phyloP scores from a whole-genome alignment of 2,888 invertebrate species.

The Yponomeuta evonymella region DNA sequence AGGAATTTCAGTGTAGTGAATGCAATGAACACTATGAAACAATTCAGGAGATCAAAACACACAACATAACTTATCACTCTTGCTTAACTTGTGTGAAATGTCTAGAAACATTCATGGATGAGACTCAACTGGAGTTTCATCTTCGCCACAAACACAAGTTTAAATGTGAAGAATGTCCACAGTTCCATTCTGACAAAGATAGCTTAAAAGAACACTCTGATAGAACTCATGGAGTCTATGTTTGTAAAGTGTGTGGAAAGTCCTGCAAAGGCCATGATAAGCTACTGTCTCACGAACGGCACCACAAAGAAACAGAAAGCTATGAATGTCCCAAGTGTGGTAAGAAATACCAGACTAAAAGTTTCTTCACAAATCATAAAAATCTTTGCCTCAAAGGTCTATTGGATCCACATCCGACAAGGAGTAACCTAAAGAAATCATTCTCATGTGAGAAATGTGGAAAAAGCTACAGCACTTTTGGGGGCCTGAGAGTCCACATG shows the following conservation, averaged over 20 bases:
- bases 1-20: slow-evolving; percentile 32
- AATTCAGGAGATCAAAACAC: slow-evolving; percentile 36
- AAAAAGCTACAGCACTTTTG: slow-evolving; percentile 57
- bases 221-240: slow-evolving; percentile 36
- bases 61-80: slow-evolving; percentile 39
- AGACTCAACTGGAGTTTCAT: slow-evolving; percentile 29
- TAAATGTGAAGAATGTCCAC: slow-evolving; percentile 44
- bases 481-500: slow-evolving; percentile 56
- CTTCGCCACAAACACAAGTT: slow-evolving; percentile 30
- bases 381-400: slow-evolving; percentile 49
- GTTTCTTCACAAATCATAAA: slow-evolving; percentile 54
- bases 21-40: slow-evolving; percentile 38
- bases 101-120: slow-evolving; percentile 41
- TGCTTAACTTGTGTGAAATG: slow-evolving; percentile 44
- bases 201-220: slow-evolving; percentile 43
- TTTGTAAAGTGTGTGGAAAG: slow-evolving; percentile 60
- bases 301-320: slow-evolving; percentile 14
- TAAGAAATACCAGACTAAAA: slow-evolving; percentile 47
- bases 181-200: slow-evolving; percentile 37
- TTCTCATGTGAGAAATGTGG: slow-evolving; percentile 52
- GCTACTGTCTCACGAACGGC: slow-evolving; percentile 45
- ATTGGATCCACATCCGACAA: slow-evolving; percentile 55
- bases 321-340: slow-evolving; percentile 15
- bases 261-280: slow-evolving; percentile 45
- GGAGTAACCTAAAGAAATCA: slow-evolving; percentile 44